Conservation (phyloP, 2,113 vertebrate species). For the Colaptes auratus region DNA sequence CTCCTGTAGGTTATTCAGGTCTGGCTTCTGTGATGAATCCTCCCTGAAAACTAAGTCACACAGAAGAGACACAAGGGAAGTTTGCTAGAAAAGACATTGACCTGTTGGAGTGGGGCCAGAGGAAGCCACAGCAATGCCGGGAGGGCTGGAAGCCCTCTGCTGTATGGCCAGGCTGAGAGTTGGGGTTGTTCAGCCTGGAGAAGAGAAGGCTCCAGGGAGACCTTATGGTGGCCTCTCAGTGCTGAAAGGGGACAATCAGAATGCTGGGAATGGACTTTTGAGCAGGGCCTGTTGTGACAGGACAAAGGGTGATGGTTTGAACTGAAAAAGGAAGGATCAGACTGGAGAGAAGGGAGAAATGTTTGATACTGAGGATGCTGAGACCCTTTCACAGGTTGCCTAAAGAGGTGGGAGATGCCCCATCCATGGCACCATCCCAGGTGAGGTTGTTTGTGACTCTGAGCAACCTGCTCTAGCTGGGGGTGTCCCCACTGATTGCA, state of each 20-base stretch:
- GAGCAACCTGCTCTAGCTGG: background rate
- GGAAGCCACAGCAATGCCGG: too few species aligned
- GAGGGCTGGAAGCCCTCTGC: background rate
- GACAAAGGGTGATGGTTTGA: too few species aligned
- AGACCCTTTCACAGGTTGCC: too few species aligned
- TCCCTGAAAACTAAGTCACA: slow-evolving; percentile 62
- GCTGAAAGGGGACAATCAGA: background rate
- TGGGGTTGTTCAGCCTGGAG: background rate
- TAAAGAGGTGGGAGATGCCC: too few species aligned
- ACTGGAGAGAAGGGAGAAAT: too few species aligned
- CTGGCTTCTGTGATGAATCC: background rate
- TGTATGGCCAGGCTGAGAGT: background rate
- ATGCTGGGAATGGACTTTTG: background rate
- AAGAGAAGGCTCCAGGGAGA: background rate
- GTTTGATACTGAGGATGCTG: too few species aligned
- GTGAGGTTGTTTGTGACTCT: background rate
- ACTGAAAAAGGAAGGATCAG: too few species aligned
- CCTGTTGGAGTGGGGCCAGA: background rate
- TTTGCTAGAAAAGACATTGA: background rate
- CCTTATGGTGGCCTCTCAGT: background rate
- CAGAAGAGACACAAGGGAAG: background rate
- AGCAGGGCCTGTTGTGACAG: background rate
- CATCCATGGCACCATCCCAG: too few species aligned
- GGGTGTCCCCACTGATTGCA: background rate
- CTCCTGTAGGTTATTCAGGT: slow-evolving; percentile 68